Percentiles rank a stretch among this genome's conserved stretches.
Evolutionary conservation across 2,113 vertebrate species (phyloP).

Genomic region (Gorilla gorilla): DNA sequence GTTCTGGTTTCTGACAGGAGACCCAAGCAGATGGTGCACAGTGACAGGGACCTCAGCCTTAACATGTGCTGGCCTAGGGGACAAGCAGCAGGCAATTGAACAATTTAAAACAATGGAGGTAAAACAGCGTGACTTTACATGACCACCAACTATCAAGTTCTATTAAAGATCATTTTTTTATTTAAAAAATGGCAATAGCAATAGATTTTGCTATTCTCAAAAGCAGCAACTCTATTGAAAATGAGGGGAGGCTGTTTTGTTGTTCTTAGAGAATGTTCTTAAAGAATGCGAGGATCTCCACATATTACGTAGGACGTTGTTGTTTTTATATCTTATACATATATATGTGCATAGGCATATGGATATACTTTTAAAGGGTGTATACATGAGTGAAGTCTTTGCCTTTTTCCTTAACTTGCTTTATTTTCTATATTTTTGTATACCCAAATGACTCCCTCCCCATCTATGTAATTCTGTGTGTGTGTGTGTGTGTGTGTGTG

Average conservation of each 20-base stretch:
- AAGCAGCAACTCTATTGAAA: not conserved
- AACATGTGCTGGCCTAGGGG: fast-evolving
- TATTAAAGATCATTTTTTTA: too few relatives aligned
- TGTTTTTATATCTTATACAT: not conserved
- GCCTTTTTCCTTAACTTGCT: not conserved
- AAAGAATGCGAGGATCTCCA: not conserved
- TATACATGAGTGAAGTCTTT: not conserved
- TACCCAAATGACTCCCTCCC: not conserved
- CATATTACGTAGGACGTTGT: not conserved
- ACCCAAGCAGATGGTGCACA: fast-evolving
- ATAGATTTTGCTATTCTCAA: not conserved
- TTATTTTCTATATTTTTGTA: not conserved
- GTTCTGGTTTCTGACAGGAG: fast-evolving
- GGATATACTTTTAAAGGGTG: not conserved
- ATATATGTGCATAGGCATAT: not conserved
- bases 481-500: not conserved
- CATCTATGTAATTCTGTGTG: not conserved
- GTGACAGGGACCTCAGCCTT: not conserved
- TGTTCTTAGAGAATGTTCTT: not conserved
- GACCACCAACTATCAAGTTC: fast-evolving
- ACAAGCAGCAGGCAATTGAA: not conserved
- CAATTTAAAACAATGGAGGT: too few relatives aligned
- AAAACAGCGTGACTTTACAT: not conserved
- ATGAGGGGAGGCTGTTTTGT: not conserved
- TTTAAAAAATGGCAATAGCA: too few relatives aligned